Percentiles rank a stretch among this genome's conserved stretches.
Evolutionary conservation across 2,113 vertebrate genomes (phyloP).

Genomic region (Numenius arquata): DNA sequence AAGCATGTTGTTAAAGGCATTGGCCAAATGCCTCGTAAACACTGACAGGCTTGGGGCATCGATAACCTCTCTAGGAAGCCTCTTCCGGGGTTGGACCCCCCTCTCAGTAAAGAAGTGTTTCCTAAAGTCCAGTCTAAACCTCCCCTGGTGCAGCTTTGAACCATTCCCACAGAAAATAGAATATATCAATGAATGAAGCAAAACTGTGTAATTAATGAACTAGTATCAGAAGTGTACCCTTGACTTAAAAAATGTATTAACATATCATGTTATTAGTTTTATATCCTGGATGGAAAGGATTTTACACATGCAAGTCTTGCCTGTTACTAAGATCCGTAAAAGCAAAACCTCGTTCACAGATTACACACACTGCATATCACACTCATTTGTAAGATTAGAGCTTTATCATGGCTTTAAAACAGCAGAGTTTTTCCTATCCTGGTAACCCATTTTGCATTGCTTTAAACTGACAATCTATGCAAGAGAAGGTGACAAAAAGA

Average conservation of each 20-base stretch:
- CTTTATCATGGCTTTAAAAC: neutral
- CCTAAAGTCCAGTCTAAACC: neutral
- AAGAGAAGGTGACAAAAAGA: neutral
- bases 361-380: neutral
- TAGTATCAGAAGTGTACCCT: neutral
- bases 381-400: slow-evolving; percentile 48
- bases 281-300: neutral
- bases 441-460: slow-evolving; percentile 24
- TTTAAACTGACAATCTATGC: slow-evolving; percentile 46
- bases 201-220: neutral
- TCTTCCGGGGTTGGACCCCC: neutral
- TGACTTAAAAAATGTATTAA: neutral
- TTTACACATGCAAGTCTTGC: neutral
- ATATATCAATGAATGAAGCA: neutral
- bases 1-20: neutral
- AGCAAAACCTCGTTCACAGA: neutral
- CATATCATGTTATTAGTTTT: neutral
- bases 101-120: neutral
- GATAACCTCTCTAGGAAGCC: neutral
- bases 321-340: neutral
- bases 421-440: neutral
- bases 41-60: neutral
- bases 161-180: neutral
- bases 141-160: neutral
- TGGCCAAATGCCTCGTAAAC: neutral